Evolutionary conservation across 2,797 vertebrate genomes (phyloP).

Genomic region (Tachyglossus aculeatus): DNA sequence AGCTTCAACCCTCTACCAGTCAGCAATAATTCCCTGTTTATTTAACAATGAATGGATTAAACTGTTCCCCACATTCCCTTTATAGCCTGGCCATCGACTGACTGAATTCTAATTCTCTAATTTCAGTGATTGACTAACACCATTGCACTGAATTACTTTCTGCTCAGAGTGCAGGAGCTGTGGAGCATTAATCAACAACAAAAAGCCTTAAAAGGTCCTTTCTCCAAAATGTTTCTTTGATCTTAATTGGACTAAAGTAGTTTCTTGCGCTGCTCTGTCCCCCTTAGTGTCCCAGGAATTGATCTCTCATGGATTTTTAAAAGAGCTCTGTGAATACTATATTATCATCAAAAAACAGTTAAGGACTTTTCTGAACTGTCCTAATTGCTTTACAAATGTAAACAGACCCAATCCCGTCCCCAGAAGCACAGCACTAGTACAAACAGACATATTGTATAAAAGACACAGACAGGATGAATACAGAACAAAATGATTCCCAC

Average conservation of each 20-base stretch:
- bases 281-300: background rate
- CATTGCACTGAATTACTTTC: background rate
- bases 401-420: too few species aligned
- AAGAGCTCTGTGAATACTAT: background rate
- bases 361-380: too few species aligned
- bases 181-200: slow-evolving; percentile 9
- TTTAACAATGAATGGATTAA: background rate
- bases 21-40: background rate
- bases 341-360: too few species aligned
- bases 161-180: background rate
- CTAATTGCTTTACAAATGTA: too few species aligned
- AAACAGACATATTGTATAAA: too few species aligned
- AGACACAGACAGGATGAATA: too few species aligned
- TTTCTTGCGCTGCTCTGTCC: too few species aligned
- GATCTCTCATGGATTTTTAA: background rate
- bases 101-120: background rate
- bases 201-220: slow-evolving; percentile 2
- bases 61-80: background rate
- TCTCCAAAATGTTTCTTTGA: too few species aligned
- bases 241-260: too few species aligned
- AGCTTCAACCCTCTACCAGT: slow-evolving; percentile 4
- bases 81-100: background rate
- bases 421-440: too few species aligned
- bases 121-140: background rate
- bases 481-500: too few species aligned